Percentiles rank a stretch among this genome's conserved stretches.
These are phyloP conservation scores for Reticulitermes lucifugus DNA, from an alignment of 2,888 invertebrate species.

Conservation along the genomic window DNA sequence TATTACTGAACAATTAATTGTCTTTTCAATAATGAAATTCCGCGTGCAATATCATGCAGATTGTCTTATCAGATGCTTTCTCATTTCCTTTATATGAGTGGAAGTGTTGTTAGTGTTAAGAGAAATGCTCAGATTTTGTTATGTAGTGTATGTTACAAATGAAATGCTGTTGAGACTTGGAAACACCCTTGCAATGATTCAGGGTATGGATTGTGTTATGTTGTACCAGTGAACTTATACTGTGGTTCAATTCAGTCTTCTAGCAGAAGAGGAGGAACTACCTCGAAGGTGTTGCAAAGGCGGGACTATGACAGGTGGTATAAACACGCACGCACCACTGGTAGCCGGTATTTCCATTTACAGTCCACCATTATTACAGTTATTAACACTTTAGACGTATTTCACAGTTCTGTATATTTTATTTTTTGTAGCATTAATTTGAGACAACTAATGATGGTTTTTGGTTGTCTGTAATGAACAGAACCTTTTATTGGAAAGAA, in stretches of 20 bases:
- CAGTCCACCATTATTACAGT: constrained; percentile 36
- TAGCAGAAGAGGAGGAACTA: constrained; percentile 53
- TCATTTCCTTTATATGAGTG: no score
- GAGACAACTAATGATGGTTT: background rate
- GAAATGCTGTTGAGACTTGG: constrained; percentile 3
- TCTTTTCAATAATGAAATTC: no score
- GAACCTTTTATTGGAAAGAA: background rate
- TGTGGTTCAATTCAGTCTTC: constrained; percentile 56
- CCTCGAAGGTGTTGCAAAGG: constrained; percentile 44
- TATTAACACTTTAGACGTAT: constrained; percentile 33
- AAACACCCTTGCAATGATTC: constrained; percentile 25
- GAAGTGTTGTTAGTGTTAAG: background rate
- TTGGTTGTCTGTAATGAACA: background rate
- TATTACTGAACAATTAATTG: no score
- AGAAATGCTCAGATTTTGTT: constrained; percentile 17
- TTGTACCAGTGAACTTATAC: constrained; percentile 53
- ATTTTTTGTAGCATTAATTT: background rate
- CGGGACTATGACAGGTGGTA: constrained; percentile 49
- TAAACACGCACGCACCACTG: constrained; percentile 43
- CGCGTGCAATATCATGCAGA: no score
- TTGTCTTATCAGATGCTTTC: no score
- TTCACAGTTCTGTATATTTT: background rate
- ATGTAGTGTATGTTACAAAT: background rate
- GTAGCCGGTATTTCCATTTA: constrained; percentile 49
- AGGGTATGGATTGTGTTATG: constrained; percentile 47